Percentiles rank a stretch among this genome's conserved stretches.
phyloP scores from a whole-genome alignment of 2,797 vertebrate genomes.

The Hipposideros larvatus region DNA sequence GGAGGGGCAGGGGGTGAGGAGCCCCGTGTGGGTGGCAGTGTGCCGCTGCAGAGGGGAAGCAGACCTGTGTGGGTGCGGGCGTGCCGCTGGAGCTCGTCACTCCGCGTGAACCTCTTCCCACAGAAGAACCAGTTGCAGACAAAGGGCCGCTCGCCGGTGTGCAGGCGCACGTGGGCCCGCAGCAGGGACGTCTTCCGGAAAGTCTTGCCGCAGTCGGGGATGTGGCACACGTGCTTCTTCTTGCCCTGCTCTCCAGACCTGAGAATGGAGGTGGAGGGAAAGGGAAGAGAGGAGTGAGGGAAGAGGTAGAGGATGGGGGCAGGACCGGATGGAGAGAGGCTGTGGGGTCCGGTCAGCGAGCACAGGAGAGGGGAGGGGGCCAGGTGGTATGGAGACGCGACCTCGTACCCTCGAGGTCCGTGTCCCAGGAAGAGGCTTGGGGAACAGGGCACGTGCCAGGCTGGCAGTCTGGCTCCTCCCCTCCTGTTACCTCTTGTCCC shows the following conservation, averaged over 20 bases:
- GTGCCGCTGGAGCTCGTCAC: slow-evolving; percentile 97
- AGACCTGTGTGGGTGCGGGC: slow-evolving; percentile 97
- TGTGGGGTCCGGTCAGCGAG: background rate
- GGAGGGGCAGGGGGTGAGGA: background rate
- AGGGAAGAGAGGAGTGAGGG: background rate
- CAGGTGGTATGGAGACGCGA: background rate
- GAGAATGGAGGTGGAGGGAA: background rate
- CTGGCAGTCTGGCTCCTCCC: fast-evolving
- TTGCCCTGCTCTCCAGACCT: slow-evolving; percentile 96
- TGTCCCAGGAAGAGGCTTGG: background rate
- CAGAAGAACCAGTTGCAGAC: slow-evolving; percentile 99
- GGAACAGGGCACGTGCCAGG: background rate
- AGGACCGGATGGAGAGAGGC: background rate
- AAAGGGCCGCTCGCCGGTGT: slow-evolving; percentile 97
- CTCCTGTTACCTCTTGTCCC: slow-evolving; percentile 93
- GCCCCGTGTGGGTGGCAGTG: background rate
- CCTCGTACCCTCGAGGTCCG: background rate
- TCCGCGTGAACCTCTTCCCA: slow-evolving; percentile 97
- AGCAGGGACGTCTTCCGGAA: slow-evolving; percentile 98
- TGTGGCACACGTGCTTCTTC: slow-evolving; percentile 98
- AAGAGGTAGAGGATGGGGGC: background rate
- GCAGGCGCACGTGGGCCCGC: slow-evolving; percentile 96
- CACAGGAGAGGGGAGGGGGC: background rate
- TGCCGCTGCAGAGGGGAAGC: background rate
- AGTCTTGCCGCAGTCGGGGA: slow-evolving; percentile 96